These are phyloP conservation scores for Gobius niger DNA, from an alignment of 2,113 vertebrate genomes.

Conservation along the genomic window DNA sequence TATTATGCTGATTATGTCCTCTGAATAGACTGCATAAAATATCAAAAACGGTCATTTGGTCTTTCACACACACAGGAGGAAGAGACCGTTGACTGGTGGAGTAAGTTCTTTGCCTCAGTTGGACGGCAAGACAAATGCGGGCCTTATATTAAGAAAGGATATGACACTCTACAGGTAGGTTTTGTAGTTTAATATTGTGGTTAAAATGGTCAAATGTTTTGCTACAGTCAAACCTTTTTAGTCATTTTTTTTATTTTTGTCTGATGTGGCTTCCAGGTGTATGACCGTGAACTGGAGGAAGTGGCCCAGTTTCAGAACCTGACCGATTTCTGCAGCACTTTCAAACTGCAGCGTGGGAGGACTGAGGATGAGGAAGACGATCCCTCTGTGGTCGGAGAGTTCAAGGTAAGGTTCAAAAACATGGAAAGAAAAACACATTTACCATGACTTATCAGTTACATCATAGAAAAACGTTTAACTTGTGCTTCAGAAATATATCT, in stretches of 20 bases:
- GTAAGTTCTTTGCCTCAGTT: conserved; percentile 93
- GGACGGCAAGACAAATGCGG: conserved; percentile 90
- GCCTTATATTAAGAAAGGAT: conserved; percentile 92
- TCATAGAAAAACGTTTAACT: too few species aligned
- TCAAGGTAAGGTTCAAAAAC: conserved; percentile 81
- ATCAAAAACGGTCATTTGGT: background rate
- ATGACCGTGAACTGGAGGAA: conserved; percentile 84
- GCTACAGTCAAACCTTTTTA: background rate
- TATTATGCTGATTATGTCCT: too few species aligned
- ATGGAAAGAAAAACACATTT: background rate
- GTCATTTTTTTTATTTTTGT: background rate
- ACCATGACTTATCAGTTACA: background rate
- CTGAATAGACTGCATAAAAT: background rate
- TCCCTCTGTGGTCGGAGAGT: conserved; percentile 92
- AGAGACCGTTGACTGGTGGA: conserved; percentile 97
- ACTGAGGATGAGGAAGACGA: conserved; percentile 85
- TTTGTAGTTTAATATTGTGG: too few species aligned
- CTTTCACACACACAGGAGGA: conserved; percentile 79
- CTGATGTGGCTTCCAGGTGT: conserved; percentile 76
- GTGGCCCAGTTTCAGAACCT: conserved; percentile 83
- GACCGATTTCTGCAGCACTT: conserved; percentile 94
- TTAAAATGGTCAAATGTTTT: too few species aligned
- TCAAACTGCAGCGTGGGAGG: conserved; percentile 90
- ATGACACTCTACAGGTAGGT: conserved; percentile 88
- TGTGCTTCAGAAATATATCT: too few species aligned